Evolutionary conservation across 2,888 invertebrate genomes (phyloP), one percentile per base, ranked within the genome.

Genomic region (Spisula solida): DNA sequence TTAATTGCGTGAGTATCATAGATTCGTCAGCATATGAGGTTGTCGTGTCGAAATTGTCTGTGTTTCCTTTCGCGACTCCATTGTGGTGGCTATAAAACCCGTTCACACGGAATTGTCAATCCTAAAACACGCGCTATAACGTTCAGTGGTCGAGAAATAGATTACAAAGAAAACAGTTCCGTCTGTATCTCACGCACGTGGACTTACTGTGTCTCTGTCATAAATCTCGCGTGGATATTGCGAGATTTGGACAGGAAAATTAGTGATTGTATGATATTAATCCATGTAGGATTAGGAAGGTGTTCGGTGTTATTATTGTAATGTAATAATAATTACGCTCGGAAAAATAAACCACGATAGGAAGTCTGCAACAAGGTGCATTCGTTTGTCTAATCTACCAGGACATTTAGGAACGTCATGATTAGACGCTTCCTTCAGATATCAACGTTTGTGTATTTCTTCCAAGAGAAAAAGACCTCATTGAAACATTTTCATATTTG

Each of bases 161-260:
- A 51, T 51, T 51, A 14, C 51, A 51, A 51, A 16, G 51, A 51
- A 51, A 51, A 51, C 12, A 66, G 25, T 10, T 66, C 8, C 60
- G 25, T 66, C 25, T 25, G 25, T 0, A 66, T 8, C 20, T 1
- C 60, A 66, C 60, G 25, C 25, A 6, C 10, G 60, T 25, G 1
- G 10, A 25, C 60, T 66, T 25, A 25, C 10, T 25, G 10, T 25
- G 4, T 14, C 60, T 14, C 8, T 20, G 25, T 60, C 14, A 60
- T 60, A 60, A 66, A 25, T 66, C 60, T 66, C 25, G 25, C 25
- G 60, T 6, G 25, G 60, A 25, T 41, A 66, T 10, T 66, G 25
- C n/a, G 25, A 66, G 60, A 66, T 66, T 66, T 66, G 60, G 60
- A 25, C 60, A 66, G 60, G n/a, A 66, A 25, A 66, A 66, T 66